A percentile compares a stretch with the other conserved stretches of the same genome.
Conservation (phyloP, 2,113 vertebrate species). For the Catharus bicknelli region DNA sequence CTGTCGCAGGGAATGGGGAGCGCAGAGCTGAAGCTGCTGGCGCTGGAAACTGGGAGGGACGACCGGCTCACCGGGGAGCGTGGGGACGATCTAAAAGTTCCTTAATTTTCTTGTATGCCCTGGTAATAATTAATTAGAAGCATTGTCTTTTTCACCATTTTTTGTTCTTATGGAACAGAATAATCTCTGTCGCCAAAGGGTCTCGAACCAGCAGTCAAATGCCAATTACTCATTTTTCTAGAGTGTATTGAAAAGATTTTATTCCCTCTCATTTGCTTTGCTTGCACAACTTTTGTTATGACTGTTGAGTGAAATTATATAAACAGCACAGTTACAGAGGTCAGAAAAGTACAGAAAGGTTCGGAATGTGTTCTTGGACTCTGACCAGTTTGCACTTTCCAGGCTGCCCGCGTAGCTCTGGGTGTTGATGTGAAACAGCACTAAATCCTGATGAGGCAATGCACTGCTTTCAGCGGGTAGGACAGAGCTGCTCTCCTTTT, state of each 20-base stretch:
- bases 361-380: background rate
- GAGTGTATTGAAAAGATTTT: background rate
- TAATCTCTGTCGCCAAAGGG: background rate
- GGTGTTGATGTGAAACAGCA: background rate
- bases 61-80: background rate
- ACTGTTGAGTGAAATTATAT: background rate
- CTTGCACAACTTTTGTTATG: background rate
- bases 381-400: background rate
- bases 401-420: background rate
- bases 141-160: background rate
- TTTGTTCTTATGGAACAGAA: background rate
- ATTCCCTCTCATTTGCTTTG: background rate
- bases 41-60: rapidly evolving
- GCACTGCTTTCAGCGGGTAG: background rate
- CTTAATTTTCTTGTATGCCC: too few relatives aligned
- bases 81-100: rapidly evolving
- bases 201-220: background rate
- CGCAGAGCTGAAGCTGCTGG: background rate
- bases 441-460: background rate
- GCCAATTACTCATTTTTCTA: background rate
- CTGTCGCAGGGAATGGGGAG: rapidly evolving
- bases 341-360: background rate
- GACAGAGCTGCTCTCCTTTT: background rate
- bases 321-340: background rate
- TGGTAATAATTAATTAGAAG: background rate